Evolutionary conservation across 2,888 invertebrate genomes (phyloP).

Genomic region (Eupithecia exiguata): DNA sequence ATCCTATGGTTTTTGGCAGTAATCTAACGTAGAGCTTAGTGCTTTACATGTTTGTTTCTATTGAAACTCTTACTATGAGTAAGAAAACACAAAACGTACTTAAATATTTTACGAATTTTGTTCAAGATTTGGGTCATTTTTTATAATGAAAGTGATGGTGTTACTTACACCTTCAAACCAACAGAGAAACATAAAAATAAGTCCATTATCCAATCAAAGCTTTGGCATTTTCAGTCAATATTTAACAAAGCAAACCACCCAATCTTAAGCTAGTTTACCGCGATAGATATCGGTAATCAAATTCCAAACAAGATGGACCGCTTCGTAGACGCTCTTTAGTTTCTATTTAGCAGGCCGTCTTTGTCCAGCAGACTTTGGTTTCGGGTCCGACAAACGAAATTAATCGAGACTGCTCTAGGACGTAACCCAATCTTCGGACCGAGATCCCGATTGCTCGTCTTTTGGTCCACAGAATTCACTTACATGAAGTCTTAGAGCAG

Average conservation of each 20-base stretch:
- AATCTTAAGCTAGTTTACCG: background rate
- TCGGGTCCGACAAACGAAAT: slow-evolving; percentile 75
- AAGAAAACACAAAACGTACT: background rate
- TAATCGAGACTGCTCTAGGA: slow-evolving; percentile 72
- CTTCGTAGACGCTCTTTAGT: slow-evolving; percentile 71
- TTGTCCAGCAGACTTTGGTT: slow-evolving; percentile 44
- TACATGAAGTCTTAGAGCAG: slow-evolving; percentile 17
- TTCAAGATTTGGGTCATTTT: background rate
- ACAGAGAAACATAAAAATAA: background rate
- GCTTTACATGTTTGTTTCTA: too few relatives aligned
- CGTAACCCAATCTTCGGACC: slow-evolving; percentile 69
- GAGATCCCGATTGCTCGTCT: slow-evolving; percentile 52
- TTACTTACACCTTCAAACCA: background rate
- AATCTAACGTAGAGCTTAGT: background rate
- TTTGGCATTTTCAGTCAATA: background rate
- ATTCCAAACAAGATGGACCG: slow-evolving; percentile 68
- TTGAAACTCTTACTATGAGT: too few relatives aligned
- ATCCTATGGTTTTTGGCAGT: slow-evolving; percentile 15
- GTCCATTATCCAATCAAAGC: background rate
- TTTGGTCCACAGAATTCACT: slow-evolving; percentile 55
- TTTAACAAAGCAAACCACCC: background rate
- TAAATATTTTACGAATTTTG: background rate
- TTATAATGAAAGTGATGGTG: background rate
- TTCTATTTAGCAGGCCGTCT: slow-evolving; percentile 53
- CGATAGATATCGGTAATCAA: slow-evolving; percentile 71